Conservation (phyloP, 2,113 vertebrate species). For the Podarcis raffonei region DNA sequence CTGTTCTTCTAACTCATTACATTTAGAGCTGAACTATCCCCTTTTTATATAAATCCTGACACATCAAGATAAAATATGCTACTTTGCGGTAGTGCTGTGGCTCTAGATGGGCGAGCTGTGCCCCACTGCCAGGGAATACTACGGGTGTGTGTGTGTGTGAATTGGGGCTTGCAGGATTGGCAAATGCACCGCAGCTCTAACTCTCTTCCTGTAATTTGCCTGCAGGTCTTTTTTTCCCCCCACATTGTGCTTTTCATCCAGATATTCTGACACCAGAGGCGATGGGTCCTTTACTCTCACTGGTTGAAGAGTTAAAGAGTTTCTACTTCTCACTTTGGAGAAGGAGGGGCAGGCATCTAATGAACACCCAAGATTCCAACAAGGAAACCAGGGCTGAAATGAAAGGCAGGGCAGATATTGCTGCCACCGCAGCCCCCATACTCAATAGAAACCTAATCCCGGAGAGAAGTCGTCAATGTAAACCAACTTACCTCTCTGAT, state of each 20-base stretch:
- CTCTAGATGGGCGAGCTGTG: constrained; percentile 12
- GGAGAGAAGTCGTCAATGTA: constrained; percentile 76
- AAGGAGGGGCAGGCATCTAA: background rate
- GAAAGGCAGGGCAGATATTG: constrained; percentile 5
- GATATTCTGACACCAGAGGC: rapidly evolving
- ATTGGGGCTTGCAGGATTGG: background rate
- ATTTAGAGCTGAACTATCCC: constrained; percentile 77
- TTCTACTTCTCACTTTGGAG: background rate
- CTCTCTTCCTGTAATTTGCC: background rate
- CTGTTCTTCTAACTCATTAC: constrained; percentile 78
- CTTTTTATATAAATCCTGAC: constrained; percentile 77
- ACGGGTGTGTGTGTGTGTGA: background rate
- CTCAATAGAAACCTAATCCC: constrained; percentile 81
- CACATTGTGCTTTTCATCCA: background rate
- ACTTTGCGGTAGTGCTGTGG: constrained; percentile 35
- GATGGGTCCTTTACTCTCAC: rapidly evolving
- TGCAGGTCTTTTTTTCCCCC: background rate
- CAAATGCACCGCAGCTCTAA: background rate
- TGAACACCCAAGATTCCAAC: background rate
- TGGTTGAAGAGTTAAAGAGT: background rate
- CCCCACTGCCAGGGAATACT: background rate
- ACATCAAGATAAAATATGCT: constrained; percentile 72
- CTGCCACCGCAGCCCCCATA: constrained; percentile 56
- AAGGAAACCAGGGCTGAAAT: background rate
- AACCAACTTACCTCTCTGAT: constrained; percentile 76